Evolutionary conservation across 2,797 vertebrate genomes (phyloP).

Genomic region (Podargus strigoides): DNA sequence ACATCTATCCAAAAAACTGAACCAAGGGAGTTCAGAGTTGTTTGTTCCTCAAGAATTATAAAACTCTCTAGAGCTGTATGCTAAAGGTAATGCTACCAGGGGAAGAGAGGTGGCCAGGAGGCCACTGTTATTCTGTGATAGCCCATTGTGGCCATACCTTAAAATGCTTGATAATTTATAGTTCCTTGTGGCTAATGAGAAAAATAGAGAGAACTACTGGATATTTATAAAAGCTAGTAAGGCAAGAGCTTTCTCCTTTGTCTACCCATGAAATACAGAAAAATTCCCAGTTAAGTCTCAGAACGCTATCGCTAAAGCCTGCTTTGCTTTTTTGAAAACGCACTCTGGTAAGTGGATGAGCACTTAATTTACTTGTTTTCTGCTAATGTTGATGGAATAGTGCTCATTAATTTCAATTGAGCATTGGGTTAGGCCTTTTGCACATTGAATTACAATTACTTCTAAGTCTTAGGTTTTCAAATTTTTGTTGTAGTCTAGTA

Average conservation of each 20-base stretch:
- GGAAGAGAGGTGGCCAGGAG: neutral
- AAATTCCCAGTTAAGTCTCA: neutral
- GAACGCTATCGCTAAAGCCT: neutral
- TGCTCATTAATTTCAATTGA: neutral
- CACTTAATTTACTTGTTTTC: neutral
- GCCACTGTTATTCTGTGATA: neutral
- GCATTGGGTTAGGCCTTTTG: neutral
- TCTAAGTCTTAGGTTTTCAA: neutral
- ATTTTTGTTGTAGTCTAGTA: neutral
- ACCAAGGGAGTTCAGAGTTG: neutral
- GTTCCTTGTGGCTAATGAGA: neutral
- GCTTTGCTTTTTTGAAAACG: neutral
- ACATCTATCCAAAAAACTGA: neutral
- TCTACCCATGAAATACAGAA: neutral
- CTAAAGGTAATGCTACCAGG: neutral
- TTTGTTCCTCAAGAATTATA: constrained; percentile 24
- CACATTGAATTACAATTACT: neutral
- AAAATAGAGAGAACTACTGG: neutral
- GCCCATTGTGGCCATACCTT: neutral
- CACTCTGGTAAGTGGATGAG: neutral
- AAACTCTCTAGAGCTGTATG: neutral
- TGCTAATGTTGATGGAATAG: neutral
- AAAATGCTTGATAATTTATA: neutral
- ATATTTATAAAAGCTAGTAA: neutral
- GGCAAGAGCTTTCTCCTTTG: neutral